Evolutionary conservation across 2,797 vertebrate genomes (phyloP), one percentile per base, ranked within the genome.

Genomic region (Paratrypauchen microcephalus): DNA sequence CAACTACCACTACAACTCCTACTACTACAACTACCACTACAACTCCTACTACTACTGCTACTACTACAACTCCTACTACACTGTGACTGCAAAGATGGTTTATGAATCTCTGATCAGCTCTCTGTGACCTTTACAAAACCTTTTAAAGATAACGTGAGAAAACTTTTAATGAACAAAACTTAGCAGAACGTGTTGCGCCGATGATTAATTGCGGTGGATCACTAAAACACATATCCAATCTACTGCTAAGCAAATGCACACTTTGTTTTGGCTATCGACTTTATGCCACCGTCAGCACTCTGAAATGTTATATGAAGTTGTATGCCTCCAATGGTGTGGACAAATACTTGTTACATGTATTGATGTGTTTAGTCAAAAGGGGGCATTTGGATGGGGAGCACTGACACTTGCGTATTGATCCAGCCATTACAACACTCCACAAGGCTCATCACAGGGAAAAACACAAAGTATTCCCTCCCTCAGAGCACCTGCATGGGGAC

Each of bases 111-210:
- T 45, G 60, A 62, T 62, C 24, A 45, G 21, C 60, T 23, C 36
- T 41, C 16, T 47, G 55, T 72, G 78, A 82, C 76, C 74, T 85
- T 83, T 80, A 56, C 7, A 65, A 69, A 75, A 65, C 30, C 24
- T 59, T 75, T 21, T 72, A 8, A 19, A 68, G 72, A 82, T 66
- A 45, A 45, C 41, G 48, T 54, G 28, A 66, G 50, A 66, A 66
- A 36, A 66, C 48, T 54, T 55, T 66, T 24, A 65, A 65, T 52
- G 19, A 65, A 12, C 30, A 66, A 66, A 55, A 23, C 19, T 47
- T 63, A 36, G 2, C 41, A 55, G 30, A 15, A 18, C 2, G 18
- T 36, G 47, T 26, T 60, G 36, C n/a, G 24, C 60, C 16, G 41
- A 26, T 24, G 15, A 26, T 48, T 47, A 64, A 47, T 48, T 47